Conservation (phyloP, 2,113 vertebrate species). For the Gymnobelideus leadbeateri region DNA sequence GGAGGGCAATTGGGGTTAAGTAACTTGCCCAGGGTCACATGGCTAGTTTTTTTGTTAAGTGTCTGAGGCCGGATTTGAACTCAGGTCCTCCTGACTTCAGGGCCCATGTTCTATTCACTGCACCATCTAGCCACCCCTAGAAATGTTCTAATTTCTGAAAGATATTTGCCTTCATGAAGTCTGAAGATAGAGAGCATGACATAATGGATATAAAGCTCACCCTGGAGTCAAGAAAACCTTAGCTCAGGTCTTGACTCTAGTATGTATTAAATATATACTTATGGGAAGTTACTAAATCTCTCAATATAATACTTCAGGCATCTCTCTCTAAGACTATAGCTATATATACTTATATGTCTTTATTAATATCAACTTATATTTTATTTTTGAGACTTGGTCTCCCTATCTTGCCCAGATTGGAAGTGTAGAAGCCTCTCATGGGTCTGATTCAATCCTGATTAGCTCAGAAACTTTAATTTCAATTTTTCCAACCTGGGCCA, state of each 20-base stretch:
- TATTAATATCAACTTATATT: not conserved
- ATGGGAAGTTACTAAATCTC: too few relatives aligned
- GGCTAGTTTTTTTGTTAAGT: too few relatives aligned
- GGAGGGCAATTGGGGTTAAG: too few relatives aligned
- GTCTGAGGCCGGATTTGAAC: too few relatives aligned
- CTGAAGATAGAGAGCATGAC: not conserved
- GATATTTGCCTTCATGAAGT: not conserved
- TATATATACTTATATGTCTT: not conserved
- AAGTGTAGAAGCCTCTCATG: too few relatives aligned
- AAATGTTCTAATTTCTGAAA: not conserved
- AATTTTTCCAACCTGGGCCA: not conserved
- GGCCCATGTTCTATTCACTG: too few relatives aligned
- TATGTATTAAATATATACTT: too few relatives aligned
- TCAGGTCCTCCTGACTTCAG: too few relatives aligned
- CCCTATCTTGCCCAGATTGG: not conserved
- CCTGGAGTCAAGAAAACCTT: not conserved
- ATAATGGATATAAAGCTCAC: not conserved
- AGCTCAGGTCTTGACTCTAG: not conserved
- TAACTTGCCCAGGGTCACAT: too few relatives aligned
- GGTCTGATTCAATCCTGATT: not conserved
- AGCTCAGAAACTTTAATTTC: not conserved
- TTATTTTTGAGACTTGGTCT: not conserved
- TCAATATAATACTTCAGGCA: too few relatives aligned
- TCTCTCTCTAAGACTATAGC: not conserved
- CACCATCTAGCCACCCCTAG: too few relatives aligned